Evolutionary conservation across 2,113 vertebrate species (phyloP).

Genomic region (Entomyzon cyanotis): DNA sequence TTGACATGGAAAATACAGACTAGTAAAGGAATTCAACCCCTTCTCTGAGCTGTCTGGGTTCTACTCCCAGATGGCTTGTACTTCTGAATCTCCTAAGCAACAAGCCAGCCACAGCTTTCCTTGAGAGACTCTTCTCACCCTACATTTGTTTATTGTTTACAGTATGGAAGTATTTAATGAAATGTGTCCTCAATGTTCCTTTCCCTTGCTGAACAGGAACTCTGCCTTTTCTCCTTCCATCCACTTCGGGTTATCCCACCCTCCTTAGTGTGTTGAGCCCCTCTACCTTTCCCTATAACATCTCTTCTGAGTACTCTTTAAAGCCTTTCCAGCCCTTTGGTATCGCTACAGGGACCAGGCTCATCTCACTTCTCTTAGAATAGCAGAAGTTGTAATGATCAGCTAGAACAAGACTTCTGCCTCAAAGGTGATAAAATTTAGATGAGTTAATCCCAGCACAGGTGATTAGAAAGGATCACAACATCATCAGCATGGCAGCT

Average conservation of each 20-base stretch:
- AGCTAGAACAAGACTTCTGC: neutral
- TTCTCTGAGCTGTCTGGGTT: neutral
- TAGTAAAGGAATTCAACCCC: neutral
- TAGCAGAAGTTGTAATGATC: neutral
- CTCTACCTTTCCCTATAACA: neutral
- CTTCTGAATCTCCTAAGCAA: neutral
- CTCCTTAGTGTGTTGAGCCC: neutral
- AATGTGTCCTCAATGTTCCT: neutral
- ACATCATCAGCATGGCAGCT: neutral
- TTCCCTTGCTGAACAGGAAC: neutral
- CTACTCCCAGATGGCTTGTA: neutral
- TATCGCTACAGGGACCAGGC: neutral
- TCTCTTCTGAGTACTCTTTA: neutral
- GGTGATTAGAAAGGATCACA: neutral
- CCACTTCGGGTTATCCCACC: neutral
- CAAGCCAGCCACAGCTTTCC: neutral
- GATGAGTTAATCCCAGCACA: neutral
- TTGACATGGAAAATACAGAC: neutral
- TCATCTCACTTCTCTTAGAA: neutral
- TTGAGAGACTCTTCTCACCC: neutral
- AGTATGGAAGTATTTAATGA: neutral
- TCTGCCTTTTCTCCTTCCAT: neutral
- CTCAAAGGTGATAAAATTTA: neutral
- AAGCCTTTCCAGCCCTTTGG: neutral
- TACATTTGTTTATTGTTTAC: neutral